Evolutionary conservation across 2,797 vertebrate genomes (phyloP).

Genomic region (Leuciscus waleckii): DNA sequence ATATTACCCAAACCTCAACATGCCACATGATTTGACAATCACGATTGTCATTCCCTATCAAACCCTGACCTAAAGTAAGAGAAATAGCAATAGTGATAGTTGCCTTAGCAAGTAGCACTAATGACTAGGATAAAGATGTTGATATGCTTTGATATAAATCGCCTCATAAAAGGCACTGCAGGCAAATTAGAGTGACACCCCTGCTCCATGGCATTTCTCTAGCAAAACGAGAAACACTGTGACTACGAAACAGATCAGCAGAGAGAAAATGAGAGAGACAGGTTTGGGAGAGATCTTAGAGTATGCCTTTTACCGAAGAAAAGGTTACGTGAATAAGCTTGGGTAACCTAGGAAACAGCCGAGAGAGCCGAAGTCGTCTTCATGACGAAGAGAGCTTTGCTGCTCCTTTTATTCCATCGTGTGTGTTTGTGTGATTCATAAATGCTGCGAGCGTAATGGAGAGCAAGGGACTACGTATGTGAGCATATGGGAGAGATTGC

Average conservation of each 20-base stretch:
- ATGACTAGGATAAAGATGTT: constrained; percentile 6
- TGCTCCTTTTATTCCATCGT: constrained; percentile 46
- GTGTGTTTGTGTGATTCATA: constrained; percentile 59
- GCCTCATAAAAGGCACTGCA: not conserved
- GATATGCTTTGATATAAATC: constrained; percentile 7
- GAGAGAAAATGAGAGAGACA: constrained; percentile 32
- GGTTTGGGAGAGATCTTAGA: constrained; percentile 53
- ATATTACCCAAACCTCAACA: not conserved
- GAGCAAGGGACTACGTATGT: constrained; percentile 12
- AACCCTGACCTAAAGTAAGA: not conserved
- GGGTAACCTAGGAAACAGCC: constrained; percentile 65
- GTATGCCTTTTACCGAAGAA: constrained; percentile 58
- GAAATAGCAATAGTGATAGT: not conserved
- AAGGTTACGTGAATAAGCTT: constrained; percentile 64
- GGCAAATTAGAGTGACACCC: constrained; percentile 22
- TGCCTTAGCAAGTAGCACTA: not conserved
- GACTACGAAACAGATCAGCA: constrained; percentile 41
- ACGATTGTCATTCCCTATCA: not conserved
- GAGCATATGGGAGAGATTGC: constrained; percentile 12
- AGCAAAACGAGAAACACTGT: constrained; percentile 45
- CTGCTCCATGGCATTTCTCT: constrained; percentile 23
- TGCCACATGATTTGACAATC: not conserved
- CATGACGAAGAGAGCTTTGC: constrained; percentile 46
- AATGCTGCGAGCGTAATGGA: constrained; percentile 43
- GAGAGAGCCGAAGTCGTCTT: constrained; percentile 42